Evolutionary conservation across 2,888 invertebrate genomes (phyloP).

Genomic region (Odontocerum albicorne): DNA sequence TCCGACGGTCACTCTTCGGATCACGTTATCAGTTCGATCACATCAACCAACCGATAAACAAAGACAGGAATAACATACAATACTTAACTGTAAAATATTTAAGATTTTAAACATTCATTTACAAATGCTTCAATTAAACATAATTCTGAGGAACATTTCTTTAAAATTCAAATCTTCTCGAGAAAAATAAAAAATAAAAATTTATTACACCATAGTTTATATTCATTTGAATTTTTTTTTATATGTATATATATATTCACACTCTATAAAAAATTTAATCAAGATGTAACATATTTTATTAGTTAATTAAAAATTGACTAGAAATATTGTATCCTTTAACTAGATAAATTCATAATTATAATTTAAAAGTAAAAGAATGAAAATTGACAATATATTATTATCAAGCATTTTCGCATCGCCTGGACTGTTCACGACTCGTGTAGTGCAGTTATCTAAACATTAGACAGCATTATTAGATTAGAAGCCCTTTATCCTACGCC

Average conservation of each 20-base stretch:
- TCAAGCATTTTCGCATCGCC: constrained; percentile 18
- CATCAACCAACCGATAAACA: background rate
- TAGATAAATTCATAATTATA: constrained; percentile 28
- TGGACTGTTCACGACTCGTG: too few relatives aligned
- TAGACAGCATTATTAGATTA: constrained; percentile 22
- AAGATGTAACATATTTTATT: constrained; percentile 34
- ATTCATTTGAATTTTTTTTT: constrained; percentile 15
- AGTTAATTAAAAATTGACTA: constrained; percentile 34
- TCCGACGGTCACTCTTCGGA: too few relatives aligned
- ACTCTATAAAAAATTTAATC: constrained; percentile 24
- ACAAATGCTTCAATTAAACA: constrained; percentile 4
- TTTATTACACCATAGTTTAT: constrained; percentile 17
- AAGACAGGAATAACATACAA: constrained; percentile 2
- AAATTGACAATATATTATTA: constrained; percentile 36
- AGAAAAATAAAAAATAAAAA: constrained; percentile 17
- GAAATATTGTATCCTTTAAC: constrained; percentile 32
- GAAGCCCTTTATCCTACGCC: constrained; percentile 20
- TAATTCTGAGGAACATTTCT: constrained; percentile 8
- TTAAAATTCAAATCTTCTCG: constrained; percentile 4
- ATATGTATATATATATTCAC: constrained; percentile 19
- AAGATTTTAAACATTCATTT: constrained; percentile 11
- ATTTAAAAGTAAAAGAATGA: constrained; percentile 30
- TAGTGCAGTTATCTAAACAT: constrained; percentile 13
- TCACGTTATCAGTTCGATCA: background rate
- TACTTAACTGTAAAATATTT: constrained; percentile 8